These are phyloP conservation scores for Copidosoma floridanum DNA, from an alignment of 1,140 invertebrate species.

Conservation along the genomic window DNA sequence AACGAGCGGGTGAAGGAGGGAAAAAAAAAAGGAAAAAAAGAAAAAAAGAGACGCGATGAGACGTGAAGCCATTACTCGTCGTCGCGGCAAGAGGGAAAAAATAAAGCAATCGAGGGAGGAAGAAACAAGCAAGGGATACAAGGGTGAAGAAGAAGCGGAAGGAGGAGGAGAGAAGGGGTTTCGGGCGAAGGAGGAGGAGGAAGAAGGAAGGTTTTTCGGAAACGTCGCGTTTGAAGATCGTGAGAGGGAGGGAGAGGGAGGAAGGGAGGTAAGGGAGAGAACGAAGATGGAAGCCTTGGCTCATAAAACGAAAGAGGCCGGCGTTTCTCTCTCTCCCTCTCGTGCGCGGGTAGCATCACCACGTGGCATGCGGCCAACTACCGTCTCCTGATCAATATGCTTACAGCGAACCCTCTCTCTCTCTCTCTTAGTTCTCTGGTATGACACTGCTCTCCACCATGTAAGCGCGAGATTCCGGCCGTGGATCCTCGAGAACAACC, in stretches of 20 bases:
- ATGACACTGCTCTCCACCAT: conserved; percentile 6
- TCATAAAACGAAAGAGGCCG: conserved; percentile 55
- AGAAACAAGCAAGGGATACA: background rate
- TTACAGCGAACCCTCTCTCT: conserved; percentile 46
- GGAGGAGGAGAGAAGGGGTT: background rate
- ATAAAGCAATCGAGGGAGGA: background rate
- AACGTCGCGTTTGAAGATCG: conserved; percentile 28
- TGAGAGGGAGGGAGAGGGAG: background rate
- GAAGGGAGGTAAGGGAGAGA: conserved; percentile 37
- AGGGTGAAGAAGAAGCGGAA: background rate
- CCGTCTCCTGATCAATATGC: conserved; percentile 58
- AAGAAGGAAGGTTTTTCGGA: conserved; percentile 34
- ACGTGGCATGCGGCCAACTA: conserved; percentile 58
- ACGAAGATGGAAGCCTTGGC: conserved; percentile 54
- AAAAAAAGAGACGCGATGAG: conserved; percentile 20
- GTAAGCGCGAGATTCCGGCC: background rate
- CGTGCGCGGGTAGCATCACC: conserved; percentile 47
- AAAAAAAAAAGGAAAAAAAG: conserved; percentile 25
- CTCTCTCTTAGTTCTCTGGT: conserved; percentile 2
- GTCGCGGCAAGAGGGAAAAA: conserved; percentile 8
- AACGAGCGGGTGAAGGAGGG: conserved; percentile 7
- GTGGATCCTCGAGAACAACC: too few species aligned
- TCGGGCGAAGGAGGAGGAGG: background rate
- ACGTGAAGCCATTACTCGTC: conserved; percentile 22
- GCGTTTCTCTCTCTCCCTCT: conserved; percentile 32